phyloP scores from a whole-genome alignment of 2,113 vertebrate genomes.

The Rhinoderma darwinii region DNA sequence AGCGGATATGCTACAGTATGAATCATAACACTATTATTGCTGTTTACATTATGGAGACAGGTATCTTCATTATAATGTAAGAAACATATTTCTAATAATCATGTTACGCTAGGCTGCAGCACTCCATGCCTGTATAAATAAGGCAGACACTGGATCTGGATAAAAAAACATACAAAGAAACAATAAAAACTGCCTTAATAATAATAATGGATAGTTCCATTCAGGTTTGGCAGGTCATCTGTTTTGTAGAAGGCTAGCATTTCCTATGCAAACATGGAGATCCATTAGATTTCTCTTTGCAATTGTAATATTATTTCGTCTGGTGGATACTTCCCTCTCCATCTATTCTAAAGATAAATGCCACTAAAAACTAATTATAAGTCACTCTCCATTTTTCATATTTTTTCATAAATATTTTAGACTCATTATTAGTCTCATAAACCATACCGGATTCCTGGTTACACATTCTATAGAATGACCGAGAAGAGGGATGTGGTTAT shows the following conservation, averaged over 20 bases:
- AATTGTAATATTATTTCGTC: constrained; percentile 51
- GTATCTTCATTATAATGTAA: constrained; percentile 19
- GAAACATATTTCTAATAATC: constrained; percentile 15
- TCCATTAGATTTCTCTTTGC: constrained; percentile 43
- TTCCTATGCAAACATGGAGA: constrained; percentile 32
- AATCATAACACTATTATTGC: background rate
- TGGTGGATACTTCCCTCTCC: constrained; percentile 10
- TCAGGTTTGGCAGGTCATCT: constrained; percentile 46
- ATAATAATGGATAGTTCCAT: constrained; percentile 19
- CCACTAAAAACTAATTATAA: constrained; percentile 42
- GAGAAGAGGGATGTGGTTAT: constrained; percentile 13
- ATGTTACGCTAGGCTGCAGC: background rate
- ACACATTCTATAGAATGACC: constrained; percentile 29
- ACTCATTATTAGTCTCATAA: constrained; percentile 41
- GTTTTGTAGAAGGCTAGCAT: constrained; percentile 17
- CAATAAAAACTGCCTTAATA: constrained; percentile 22
- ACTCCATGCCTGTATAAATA: constrained; percentile 5
- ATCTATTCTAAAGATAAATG: constrained; percentile 44
- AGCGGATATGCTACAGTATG: background rate
- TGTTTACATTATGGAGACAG: background rate
- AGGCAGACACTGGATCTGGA: background rate
- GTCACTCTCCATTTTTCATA: constrained; percentile 27
- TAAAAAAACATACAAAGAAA: constrained; percentile 21
- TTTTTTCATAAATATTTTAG: constrained; percentile 45
- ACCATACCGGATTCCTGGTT: constrained; percentile 39